These are phyloP conservation scores for Trematomus loennbergii DNA, from an alignment of 2,113 vertebrate species.

Conservation along the genomic window DNA sequence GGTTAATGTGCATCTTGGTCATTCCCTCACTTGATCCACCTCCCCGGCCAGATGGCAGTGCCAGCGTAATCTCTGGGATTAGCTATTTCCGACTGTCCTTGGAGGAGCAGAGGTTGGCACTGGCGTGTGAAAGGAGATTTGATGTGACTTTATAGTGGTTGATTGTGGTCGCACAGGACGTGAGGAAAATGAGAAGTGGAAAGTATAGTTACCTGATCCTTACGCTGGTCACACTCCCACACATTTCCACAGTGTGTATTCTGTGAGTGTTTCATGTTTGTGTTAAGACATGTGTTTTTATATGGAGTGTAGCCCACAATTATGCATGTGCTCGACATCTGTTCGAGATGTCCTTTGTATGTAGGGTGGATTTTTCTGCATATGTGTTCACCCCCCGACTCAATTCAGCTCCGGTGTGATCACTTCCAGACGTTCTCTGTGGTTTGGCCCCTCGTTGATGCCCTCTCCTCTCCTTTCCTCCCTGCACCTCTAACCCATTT, in stretches of 20 bases:
- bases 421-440: conserved; percentile 70
- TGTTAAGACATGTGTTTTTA: neutral
- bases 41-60: conserved; percentile 33
- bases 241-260: conserved; percentile 14
- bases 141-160: conserved; percentile 35
- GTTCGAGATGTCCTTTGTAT: conserved; percentile 48
- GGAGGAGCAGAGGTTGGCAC: conserved; percentile 32
- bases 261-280: conserved; percentile 1
- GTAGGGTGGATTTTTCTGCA: conserved; percentile 52
- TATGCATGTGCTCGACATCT: conserved; percentile 63
- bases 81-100: conserved; percentile 39
- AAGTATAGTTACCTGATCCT: conserved; percentile 21
- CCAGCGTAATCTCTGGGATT: conserved; percentile 46
- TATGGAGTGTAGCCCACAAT: conserved; percentile 8
- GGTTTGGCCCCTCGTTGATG: conserved; percentile 49
- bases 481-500: conserved; percentile 18
- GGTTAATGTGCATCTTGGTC: conserved; percentile 33
- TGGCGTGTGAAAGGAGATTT: conserved; percentile 26
- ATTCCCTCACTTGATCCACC: conserved; percentile 29
- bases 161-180: conserved; percentile 32
- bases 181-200: conserved; percentile 31
- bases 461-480: conserved; percentile 35
- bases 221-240: conserved; percentile 14
- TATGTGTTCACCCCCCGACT: conserved; percentile 24
- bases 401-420: conserved; percentile 56